Percentiles rank a stretch among this genome's conserved stretches.
Conservation (phyloP, 1,140 invertebrate genomes). For the Plutomurus gul region DNA sequence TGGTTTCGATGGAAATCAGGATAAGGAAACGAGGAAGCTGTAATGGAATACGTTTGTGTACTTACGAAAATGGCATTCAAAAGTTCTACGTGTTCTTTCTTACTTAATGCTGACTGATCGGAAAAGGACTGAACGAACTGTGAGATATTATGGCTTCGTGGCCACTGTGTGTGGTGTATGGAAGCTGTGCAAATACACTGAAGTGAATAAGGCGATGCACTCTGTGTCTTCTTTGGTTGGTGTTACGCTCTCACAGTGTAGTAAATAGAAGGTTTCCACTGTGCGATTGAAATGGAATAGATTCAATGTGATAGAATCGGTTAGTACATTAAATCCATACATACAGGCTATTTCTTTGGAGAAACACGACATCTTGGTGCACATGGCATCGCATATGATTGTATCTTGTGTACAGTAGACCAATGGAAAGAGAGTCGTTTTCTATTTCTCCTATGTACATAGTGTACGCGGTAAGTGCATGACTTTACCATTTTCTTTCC, state of each 20-base stretch:
- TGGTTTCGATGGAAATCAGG: background rate
- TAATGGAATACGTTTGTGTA: too few species aligned
- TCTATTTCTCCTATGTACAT: background rate
- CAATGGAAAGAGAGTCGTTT: background rate
- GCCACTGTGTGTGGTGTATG: too few species aligned
- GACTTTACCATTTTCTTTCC: too few species aligned
- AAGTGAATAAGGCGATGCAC: too few species aligned
- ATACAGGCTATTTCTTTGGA: background rate
- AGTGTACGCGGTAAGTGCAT: background rate
- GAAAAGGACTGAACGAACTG: too few species aligned
- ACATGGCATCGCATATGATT: background rate
- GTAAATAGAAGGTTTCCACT: background rate
- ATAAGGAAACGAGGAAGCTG: background rate
- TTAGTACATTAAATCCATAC: background rate
- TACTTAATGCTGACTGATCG: too few species aligned
- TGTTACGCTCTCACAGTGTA: too few species aligned
- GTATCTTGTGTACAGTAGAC: background rate
- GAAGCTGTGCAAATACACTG: too few species aligned
- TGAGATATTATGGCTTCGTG: too few species aligned
- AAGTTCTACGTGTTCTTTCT: too few species aligned
- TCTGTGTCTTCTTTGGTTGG: too few species aligned
- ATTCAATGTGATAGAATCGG: conserved; percentile 12
- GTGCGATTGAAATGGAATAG: conserved; percentile 16
- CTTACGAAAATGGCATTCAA: too few species aligned
- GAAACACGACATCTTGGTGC: background rate